Evolutionary conservation across 2,888 invertebrate genomes (phyloP).

Genomic region (Agrochola macilenta): DNA sequence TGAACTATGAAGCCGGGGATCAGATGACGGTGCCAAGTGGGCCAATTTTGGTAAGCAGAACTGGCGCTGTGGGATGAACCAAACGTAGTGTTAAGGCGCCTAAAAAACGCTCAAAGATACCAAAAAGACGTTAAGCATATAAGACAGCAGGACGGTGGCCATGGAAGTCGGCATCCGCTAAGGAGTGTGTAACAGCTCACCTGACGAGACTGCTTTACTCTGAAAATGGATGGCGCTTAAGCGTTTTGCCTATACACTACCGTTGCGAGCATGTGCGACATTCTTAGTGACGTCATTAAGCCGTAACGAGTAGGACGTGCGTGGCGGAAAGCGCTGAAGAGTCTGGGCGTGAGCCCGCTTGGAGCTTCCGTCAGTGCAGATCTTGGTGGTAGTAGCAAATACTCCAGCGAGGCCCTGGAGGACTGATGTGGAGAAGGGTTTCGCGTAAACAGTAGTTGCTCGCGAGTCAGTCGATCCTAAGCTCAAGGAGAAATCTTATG

Average conservation of each 20-base stretch:
- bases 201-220: too few species aligned
- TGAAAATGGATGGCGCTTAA: slow-evolving; percentile 79
- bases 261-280: slow-evolving; percentile 78
- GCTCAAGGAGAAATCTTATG: slow-evolving; percentile 86
- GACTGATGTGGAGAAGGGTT: slow-evolving; percentile 91
- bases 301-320: slow-evolving; percentile 91
- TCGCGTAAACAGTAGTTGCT: slow-evolving; percentile 88
- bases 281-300: slow-evolving; percentile 77
- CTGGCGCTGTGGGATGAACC: slow-evolving; percentile 95
- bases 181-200: too few species aligned
- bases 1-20: slow-evolving; percentile 88
- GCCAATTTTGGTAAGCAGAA: slow-evolving; percentile 95
- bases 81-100: slow-evolving; percentile 93
- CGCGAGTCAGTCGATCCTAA: slow-evolving; percentile 91
- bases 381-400: too few species aligned
- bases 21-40: slow-evolving; percentile 92
- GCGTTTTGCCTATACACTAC: slow-evolving; percentile 82
- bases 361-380: slow-evolving; percentile 86
- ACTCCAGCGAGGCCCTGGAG: slow-evolving; percentile 86
- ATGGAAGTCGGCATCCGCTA: background rate
- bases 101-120: slow-evolving; percentile 88
- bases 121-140: slow-evolving; percentile 85
- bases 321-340: slow-evolving; percentile 90
- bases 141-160: slow-evolving; percentile 55
- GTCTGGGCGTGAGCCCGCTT: slow-evolving; percentile 88